Conservation (phyloP, 2,888 invertebrate genomes). For the Chorisops tibialis region DNA sequence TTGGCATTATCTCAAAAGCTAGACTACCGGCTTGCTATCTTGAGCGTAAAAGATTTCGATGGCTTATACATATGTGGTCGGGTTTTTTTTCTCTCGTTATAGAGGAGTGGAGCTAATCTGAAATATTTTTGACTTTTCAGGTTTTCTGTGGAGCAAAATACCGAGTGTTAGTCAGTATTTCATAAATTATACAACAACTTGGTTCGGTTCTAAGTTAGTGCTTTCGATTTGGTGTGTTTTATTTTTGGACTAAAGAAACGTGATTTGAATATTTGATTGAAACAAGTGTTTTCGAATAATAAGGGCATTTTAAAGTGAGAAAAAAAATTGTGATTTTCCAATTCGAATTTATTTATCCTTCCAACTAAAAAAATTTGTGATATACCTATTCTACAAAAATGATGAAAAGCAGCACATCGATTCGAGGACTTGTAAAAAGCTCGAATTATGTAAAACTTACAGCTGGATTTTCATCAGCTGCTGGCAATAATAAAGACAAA, state of each 20-base stretch:
- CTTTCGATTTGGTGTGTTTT: neutral
- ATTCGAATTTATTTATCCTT: neutral
- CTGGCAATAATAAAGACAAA: neutral
- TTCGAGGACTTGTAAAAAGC: slow-evolving; percentile 5
- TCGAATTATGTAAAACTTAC: slow-evolving; percentile 13
- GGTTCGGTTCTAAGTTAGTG: slow-evolving; percentile 2
- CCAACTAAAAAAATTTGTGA: neutral
- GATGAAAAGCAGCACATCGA: slow-evolving; percentile 11
- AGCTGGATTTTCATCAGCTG: slow-evolving; percentile 7
- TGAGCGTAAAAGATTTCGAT: no score
- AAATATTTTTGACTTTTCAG: slow-evolving; percentile 8
- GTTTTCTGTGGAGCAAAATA: slow-evolving; percentile 1
- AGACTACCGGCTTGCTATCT: no score
- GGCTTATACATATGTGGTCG: no score
- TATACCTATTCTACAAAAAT: neutral
- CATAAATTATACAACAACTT: slow-evolving; percentile 1
- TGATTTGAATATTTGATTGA: neutral
- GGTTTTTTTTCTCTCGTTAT: no score
- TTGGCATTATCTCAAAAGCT: no score
- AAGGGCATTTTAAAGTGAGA: slow-evolving; percentile 1
- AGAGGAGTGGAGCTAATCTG: slow-evolving; percentile 13
- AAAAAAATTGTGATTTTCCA: neutral
- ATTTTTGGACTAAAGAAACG: no score
- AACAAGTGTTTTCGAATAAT: slow-evolving; percentile 1
- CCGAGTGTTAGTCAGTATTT: slow-evolving; percentile 4